These are phyloP conservation scores for Eutrigla gurnardus DNA, from an alignment of 2,797 vertebrate genomes.

Conservation along the genomic window DNA sequence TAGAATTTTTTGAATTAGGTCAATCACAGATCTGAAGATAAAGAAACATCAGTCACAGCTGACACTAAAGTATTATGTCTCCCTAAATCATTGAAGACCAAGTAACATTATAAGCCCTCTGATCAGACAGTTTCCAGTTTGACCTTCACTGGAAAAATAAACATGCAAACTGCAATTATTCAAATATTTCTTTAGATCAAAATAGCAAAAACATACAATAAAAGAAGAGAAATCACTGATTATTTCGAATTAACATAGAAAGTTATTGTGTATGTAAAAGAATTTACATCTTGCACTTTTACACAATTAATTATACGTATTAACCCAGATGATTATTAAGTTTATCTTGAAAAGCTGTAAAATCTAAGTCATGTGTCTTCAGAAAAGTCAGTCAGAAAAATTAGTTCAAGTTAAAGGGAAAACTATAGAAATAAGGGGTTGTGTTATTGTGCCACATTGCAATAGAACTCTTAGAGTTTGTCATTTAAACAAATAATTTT, in stretches of 20 bases:
- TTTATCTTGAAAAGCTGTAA: neutral
- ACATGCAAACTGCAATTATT: neutral
- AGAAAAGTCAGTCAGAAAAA: neutral
- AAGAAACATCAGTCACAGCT: neutral
- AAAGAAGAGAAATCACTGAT: neutral
- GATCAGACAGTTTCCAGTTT: neutral
- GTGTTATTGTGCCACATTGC: neutral
- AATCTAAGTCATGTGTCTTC: neutral
- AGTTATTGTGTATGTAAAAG: too few species aligned
- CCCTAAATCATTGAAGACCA: neutral
- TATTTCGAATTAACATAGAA: neutral
- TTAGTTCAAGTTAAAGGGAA: neutral
- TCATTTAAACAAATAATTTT: neutral
- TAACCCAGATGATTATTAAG: neutral
- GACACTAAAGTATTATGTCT: neutral
- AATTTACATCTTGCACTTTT: neutral
- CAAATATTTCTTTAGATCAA: neutral
- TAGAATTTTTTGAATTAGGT: neutral
- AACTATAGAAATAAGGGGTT: neutral
- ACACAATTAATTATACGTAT: neutral
- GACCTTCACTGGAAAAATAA: neutral
- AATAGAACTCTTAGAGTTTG: neutral
- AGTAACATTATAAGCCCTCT: neutral
- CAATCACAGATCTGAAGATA: neutral
- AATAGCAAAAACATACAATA: neutral